A percentile compares a stretch with the other conserved stretches of the same genome.
Evolutionary conservation across 1,140 invertebrate species (phyloP).

Genomic region (Pararge aegeria): DNA sequence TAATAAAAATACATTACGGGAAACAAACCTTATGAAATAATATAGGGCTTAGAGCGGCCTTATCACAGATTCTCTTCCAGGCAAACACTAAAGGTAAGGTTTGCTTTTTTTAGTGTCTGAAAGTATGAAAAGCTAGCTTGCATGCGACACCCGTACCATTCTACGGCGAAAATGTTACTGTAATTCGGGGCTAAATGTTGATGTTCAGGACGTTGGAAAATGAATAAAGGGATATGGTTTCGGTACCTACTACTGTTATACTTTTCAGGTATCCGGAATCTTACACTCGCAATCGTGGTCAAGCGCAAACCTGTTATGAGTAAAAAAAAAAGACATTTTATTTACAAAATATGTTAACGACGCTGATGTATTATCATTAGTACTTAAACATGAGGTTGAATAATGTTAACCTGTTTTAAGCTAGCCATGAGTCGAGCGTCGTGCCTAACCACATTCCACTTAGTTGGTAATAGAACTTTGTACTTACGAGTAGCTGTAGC

Average conservation of each 20-base stretch:
- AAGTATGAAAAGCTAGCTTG: no score
- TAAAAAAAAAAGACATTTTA: slow-evolving; percentile 24
- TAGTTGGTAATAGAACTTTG: slow-evolving; percentile 48
- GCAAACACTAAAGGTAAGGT: no score
- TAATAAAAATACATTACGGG: no score
- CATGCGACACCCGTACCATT: no score
- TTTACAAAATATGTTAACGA: slow-evolving; percentile 41
- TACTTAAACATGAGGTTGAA: slow-evolving; percentile 53
- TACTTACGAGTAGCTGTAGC: slow-evolving; percentile 24
- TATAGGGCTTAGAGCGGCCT: no score
- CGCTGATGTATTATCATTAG: slow-evolving; percentile 41
- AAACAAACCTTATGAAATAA: no score
- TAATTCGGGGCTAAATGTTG: no score
- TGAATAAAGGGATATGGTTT: not conserved
- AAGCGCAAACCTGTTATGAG: not conserved
- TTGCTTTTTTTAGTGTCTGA: no score
- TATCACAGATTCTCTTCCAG: no score
- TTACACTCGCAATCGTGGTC: not conserved
- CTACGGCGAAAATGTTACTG: no score
- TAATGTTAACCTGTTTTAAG: slow-evolving; percentile 64
- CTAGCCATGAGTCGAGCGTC: slow-evolving; percentile 47
- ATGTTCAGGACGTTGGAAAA: no score
- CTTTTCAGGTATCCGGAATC: not conserved
- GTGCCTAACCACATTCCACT: slow-evolving; percentile 62
- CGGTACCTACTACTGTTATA: no score